Base-by-base conservation (phyloP, 1,140 invertebrate genomes). In the Hyposmocoma kahamanoa region DNA sequence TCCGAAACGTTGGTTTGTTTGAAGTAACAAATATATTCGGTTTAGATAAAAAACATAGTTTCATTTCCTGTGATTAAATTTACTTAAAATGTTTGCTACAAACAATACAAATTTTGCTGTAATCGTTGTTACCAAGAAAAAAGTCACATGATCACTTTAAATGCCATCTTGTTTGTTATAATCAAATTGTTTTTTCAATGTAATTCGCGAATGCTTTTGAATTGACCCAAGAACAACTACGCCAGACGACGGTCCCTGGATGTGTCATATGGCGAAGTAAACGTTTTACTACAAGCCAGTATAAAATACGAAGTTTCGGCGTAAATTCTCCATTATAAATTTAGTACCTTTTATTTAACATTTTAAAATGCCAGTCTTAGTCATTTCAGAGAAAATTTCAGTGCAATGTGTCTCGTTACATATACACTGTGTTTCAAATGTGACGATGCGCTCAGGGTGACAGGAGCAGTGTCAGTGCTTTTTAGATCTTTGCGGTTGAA, bases 281-380 rank as follows among this genome's bases (percentile, higher is more conserved):
- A 63, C 62, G 54, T 49, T 64, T 64, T 62, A 62, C 53, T 50
- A 62, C 39, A 20, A 51, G 36, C 42, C 28, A n/a, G 22, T 22
- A 20, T 42, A 45, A 53, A 53, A 56, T 51, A 52, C 52, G 39
- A 57, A 53, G 44, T 48, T 51, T 39, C n/a, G 18, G 8, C 22
- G 21, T 26, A 11, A 21, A 28, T 39, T 26, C n/a, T 34, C 22
- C 30, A 36, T n/a, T 36, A 36, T 36, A 36, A 36, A n/a, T 36
- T 36, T 36, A 36, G 32, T 36, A 17, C 32, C 32, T 36, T 9
- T 17, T 17, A 17, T 36, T 6, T 2, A n/a, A 17, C 13, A 3
- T 36, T 17, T 36, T 5, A 6, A 26, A 26, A 26, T 6, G 24
- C 24, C 24, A 6, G 32, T 36, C 18, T 36, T 8, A 17, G 11